Base-by-base conservation (phyloP, 2,888 invertebrate species). In the Hofmannophila pseudospretella region DNA sequence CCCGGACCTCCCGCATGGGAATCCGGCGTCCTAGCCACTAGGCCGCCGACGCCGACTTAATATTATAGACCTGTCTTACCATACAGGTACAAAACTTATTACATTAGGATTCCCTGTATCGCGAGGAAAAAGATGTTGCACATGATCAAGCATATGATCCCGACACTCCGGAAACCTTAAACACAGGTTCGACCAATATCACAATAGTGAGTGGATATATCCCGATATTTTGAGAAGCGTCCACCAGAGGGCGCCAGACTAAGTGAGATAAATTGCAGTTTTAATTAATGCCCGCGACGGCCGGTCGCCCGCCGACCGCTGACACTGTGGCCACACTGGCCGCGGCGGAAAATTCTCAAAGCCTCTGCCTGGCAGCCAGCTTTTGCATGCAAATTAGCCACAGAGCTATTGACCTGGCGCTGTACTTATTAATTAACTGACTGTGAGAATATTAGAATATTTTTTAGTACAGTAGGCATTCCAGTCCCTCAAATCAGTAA, bases 241-340 rank as follows among this genome's bases (percentile, higher is more conserved):
- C 34, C 20, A 27, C 23, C 5, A 36, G 25, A 36, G 33, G 33
- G 32, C 5, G 20, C 20, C 8, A 11, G 32, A 25, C 23, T 42
- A 42, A 42, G 42, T 39, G 39, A 42, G 39, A 42, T 42, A 39
- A 39, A 39, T 42, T 42, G 34, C 42, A 39, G 39, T 42, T 42
- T 42, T 42, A 42, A 42, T 42, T 42, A 42, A 42, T 42, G 42
- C 38, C 31, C 14, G 27, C 22, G 27, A 11, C 28, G 31, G 10
- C 20, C 14, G 27, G 7, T 12, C 16, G 19, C 7, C 32, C n/a
- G 32, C 32, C 31, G 12, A 16, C 32, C 26, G 32, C 31, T 36
- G 40, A 23, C 36, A 12, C 23, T 12, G n/a, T n/a, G 28, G 16
- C 16, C 5, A 16, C 5, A 16, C 3, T 16, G 16, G n/a, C n/a